Base-by-base conservation (phyloP, 2,888 invertebrate genomes). In the Epistrophella euchroma region DNA sequence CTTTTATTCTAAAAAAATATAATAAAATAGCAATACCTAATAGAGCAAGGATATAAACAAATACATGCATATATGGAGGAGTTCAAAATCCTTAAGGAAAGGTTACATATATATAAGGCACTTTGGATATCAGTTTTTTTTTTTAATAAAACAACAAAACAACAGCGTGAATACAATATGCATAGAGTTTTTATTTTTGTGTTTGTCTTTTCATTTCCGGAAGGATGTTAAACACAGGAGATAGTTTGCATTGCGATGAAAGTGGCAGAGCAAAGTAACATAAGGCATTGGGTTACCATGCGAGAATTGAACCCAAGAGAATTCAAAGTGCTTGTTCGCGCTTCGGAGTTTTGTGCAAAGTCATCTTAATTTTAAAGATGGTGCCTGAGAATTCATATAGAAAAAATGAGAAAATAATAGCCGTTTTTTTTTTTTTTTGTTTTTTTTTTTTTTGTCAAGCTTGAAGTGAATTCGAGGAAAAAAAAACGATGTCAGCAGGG, bases 141-240 rank as follows among this genome's bases (percentile, higher is more conserved):
- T 37, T 19, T 52, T 40, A 68, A 22, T 10, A 28, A 60, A 32
- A 74, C 22, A 60, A 32, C 22, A 11, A 56, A 35, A 74, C 32
- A 47, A 22, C 45, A 72, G 60, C 56, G 52, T 17, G 73, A 19
- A 58, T n/a, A 45, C 28, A 72, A 32, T 35, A 81, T 55, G 15
- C 28, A 2, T 60, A 68, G 56, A 62, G 55, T 55, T 70, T 75
- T 71, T 17, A 10, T 56, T 58, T 55, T 22, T 43, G 32, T 58
- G 11, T 70, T 60, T 45, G n/a, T n/a, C 6, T 70, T 71, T 72
- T 28, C 50, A 37, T 81, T 84, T 84, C 79, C 56, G 40, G 37
- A 66, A 47, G 71, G n/a, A 79, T 62, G 70, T 62, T 74, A 58
- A 58, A 55, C 50, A 64, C 50, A 55, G 56, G n/a, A 35, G 70